These are phyloP conservation scores for Cuculus canorus DNA, from an alignment of 2,797 vertebrate species.

Conservation along the genomic window DNA sequence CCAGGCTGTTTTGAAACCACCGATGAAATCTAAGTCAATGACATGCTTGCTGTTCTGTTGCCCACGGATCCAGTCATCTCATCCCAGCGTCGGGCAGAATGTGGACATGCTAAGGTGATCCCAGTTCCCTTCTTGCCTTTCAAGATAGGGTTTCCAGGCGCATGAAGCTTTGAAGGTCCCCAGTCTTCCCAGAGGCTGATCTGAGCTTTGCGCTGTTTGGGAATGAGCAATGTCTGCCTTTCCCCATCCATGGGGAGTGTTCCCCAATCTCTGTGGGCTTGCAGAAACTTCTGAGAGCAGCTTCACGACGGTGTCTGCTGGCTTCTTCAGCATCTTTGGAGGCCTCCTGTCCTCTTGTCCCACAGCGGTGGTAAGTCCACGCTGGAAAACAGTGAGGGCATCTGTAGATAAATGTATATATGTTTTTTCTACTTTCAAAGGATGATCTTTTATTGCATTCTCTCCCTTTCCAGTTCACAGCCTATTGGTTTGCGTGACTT, in stretches of 20 bases:
- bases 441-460: fast-evolving
- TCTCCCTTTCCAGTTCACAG: neutral
- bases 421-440: neutral
- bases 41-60: neutral
- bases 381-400: neutral
- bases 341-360: neutral
- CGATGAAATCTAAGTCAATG: neutral
- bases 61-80: neutral
- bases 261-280: fast-evolving
- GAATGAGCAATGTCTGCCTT: neutral
- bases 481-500: neutral
- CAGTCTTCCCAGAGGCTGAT: neutral
- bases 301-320: neutral
- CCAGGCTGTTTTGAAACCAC: neutral
- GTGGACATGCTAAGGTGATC: neutral
- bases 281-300: neutral
- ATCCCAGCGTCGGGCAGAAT: neutral
- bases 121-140: neutral
- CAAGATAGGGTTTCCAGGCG: neutral
- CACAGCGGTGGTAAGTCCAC: fast-evolving
- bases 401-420: too few species aligned
- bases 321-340: neutral
- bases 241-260: neutral
- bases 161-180: neutral
- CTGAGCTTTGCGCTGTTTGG: neutral